phyloP scores from a whole-genome alignment of 2,888 invertebrate genomes.

The Priocnemis perturbator region DNA sequence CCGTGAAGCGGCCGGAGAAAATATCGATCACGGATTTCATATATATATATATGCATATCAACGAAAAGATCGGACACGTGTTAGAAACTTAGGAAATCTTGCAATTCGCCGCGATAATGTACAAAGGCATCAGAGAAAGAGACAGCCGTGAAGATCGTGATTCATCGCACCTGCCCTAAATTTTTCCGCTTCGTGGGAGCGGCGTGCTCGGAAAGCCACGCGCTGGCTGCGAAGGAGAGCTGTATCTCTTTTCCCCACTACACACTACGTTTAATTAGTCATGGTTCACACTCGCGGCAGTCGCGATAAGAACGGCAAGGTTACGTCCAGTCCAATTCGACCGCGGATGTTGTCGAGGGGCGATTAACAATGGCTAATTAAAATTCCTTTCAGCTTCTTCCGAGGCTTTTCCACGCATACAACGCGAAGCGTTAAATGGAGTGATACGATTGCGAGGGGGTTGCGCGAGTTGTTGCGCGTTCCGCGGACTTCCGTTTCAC shows the following conservation, averaged over 20 bases:
- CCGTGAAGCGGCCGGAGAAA: no score
- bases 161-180: not conserved
- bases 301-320: conserved; percentile 46
- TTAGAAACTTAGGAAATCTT: no score
- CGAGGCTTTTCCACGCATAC: conserved; percentile 9
- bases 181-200: not conserved
- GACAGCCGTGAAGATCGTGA: not conserved
- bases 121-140: not conserved
- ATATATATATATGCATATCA: no score
- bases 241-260: not conserved
- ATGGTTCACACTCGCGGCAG: conserved; percentile 46
- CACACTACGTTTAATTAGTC: conserved; percentile 52
- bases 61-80: no score
- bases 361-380: conserved; percentile 50
- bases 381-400: conserved; percentile 25
- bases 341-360: conserved; percentile 32
- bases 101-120: no score
- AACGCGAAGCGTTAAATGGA: conserved; percentile 17
- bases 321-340: conserved; percentile 43
- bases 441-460: not conserved
- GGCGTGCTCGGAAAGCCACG: no score
- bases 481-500: no score
- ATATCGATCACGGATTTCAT: no score
- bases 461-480: no score
- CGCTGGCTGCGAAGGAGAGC: no score